Evolutionary conservation across 2,888 invertebrate species (phyloP), one percentile per base, ranked within the genome.

Genomic region (Chouioia cunea): DNA sequence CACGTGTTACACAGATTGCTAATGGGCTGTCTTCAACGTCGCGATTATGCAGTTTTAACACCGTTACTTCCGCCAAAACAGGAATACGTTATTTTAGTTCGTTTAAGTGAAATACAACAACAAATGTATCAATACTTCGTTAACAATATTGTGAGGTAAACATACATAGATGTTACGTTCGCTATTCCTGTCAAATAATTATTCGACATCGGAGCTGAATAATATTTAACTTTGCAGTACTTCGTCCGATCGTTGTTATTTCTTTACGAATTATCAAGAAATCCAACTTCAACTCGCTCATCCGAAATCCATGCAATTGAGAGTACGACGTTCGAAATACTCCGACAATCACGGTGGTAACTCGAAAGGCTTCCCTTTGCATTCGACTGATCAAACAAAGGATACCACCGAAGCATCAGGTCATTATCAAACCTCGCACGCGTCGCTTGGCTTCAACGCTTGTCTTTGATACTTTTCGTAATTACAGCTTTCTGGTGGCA

Each of bases 1-100:
- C 97, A 97, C 82, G 94, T 97, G 27, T 88, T 98, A 54, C 96
- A 96, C 81, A 94, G 95, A 83, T 90, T 95, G 88, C 87, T 97
- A 53, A 94, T 96, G 80, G 96, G 95, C 0, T 93, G 95, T 81
- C 95, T 98, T 46, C 93, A 93, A 88, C 88, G 97, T 74, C 88
- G 92, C 79, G 97, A 97, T 84, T 97, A 97, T 85, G 90, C 92
- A 22, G 95, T 96, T 65, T 87, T 98, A 77, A 94, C 93, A 57
- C 96, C 97, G 27, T 96, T 93, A 86, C 87, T 99, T 75, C 97
- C 97, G 36, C 95, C 95, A 0, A 98, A 98, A 86, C 91, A 93
- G 82, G 98, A 99, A 86, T 99, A 94, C 82, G 96, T 97, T 2
- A 87, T 99, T 60, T 93, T 93, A 78, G 90, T 97, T n/a, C 91